Conservation (phyloP, 2,113 vertebrate species). For the Rhynchopsitta pachyrhyncha region DNA sequence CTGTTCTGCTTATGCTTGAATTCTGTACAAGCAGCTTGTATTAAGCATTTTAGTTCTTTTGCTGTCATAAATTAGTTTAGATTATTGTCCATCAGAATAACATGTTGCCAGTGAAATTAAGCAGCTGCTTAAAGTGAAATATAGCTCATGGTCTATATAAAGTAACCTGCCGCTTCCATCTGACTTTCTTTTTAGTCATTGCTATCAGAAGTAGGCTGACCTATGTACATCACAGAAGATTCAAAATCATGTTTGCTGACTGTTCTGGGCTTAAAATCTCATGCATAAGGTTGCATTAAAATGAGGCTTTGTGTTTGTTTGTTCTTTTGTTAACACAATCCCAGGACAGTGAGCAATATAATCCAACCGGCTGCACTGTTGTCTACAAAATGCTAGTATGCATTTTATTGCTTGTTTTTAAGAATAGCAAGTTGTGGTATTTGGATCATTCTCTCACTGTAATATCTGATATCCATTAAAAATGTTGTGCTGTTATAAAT, state of each 20-base stretch:
- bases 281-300: not conserved
- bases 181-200: constrained; percentile 28
- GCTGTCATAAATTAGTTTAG: not conserved
- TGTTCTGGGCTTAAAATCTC: not conserved
- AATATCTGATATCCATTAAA: not conserved
- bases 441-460: not conserved
- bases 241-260: not conserved
- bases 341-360: not conserved
- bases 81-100: constrained; percentile 51
- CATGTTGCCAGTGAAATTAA: constrained; percentile 75
- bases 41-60: constrained; percentile 7
- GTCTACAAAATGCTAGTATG: not conserved
- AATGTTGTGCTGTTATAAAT: not conserved
- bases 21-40: not conserved
- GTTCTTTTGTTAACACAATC: not conserved
- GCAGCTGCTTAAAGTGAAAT: constrained; percentile 80
- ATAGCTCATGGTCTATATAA: constrained; percentile 47
- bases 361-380: not conserved
- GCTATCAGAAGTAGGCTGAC: not conserved
- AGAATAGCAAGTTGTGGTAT: not conserved
- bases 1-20: not conserved
- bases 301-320: not conserved
- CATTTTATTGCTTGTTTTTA: not conserved
- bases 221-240: not conserved
- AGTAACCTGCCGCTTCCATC: constrained; percentile 68